These are phyloP conservation scores for Melieria omissa DNA, from an alignment of 2,888 invertebrate species.

Conservation along the genomic window DNA sequence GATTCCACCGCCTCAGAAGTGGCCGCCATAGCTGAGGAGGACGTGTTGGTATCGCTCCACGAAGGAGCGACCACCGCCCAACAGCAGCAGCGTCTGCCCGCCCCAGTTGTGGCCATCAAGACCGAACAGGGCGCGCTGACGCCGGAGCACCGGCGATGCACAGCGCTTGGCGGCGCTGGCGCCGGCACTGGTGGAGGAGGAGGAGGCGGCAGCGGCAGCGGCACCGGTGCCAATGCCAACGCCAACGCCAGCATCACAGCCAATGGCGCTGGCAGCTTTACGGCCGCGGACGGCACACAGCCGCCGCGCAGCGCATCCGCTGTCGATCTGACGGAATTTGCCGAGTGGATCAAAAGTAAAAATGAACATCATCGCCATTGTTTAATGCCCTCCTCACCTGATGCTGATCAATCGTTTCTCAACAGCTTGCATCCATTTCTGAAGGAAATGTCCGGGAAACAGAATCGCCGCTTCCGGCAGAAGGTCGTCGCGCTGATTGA, in stretches of 20 bases:
- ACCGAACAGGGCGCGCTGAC: conserved; percentile 35
- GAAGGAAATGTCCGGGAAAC: conserved; percentile 61
- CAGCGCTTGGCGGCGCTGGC: not conserved
- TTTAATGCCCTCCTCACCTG: conserved; percentile 50
- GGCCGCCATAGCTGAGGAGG: conserved; percentile 48
- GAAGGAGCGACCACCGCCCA: conserved; percentile 42
- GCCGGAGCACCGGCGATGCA: conserved; percentile 26
- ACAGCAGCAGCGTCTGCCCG: not conserved
- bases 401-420: conserved; percentile 61
- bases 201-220: conserved; percentile 9
- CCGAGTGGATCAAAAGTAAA: conserved; percentile 59
- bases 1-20: conserved; percentile 49
- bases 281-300: conserved; percentile 33
- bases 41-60: conserved; percentile 52
- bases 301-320: conserved; percentile 41
- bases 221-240: conserved; percentile 23
- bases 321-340: conserved; percentile 56
- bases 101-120: conserved; percentile 41
- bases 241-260: conserved; percentile 11
- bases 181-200: not conserved
- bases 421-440: conserved; percentile 61
- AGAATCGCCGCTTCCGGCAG: conserved; percentile 61
- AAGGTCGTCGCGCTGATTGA: conserved; percentile 61
- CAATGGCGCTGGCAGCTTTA: conserved; percentile 1
- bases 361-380: conserved; percentile 50